These are phyloP conservation scores for Amblyjoppa proteus DNA, from an alignment of 2,888 invertebrate species.

Conservation along the genomic window DNA sequence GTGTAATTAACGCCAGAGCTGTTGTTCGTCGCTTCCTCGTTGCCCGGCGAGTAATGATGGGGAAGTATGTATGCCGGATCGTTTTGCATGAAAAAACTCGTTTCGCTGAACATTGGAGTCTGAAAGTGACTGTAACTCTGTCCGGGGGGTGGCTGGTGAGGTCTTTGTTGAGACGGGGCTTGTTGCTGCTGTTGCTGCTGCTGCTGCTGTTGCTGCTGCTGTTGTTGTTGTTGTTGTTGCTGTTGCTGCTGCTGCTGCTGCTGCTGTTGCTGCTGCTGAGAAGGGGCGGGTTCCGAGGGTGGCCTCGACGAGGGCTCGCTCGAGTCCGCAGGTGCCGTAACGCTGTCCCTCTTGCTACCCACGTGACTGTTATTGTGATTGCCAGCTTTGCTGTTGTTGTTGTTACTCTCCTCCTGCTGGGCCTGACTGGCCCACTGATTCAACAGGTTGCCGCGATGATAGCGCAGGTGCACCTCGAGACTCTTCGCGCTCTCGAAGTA, in stretches of 20 bases:
- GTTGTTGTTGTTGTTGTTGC: conserved; percentile 84
- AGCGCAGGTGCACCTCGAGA: conserved; percentile 92
- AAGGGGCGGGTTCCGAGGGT: conserved; percentile 86
- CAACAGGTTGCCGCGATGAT: conserved; percentile 92
- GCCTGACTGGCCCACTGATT: conserved; percentile 90
- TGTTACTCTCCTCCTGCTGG: conserved; percentile 88
- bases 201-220: conserved; percentile 84
- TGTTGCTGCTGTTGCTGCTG: conserved; percentile 74
- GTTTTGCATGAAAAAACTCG: conserved; percentile 80
- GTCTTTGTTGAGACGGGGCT: conserved; percentile 70
- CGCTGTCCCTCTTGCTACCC: conserved; percentile 85
- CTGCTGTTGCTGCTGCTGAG: conserved; percentile 86
- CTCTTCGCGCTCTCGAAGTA: conserved; percentile 92
- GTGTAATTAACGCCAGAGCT: conserved; percentile 81
- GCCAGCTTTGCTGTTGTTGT: conserved; percentile 87
- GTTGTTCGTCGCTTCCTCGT: conserved; percentile 86
- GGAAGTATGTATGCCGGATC: conserved; percentile 82
- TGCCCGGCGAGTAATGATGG: conserved; percentile 85
- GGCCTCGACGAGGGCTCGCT: conserved; percentile 88
- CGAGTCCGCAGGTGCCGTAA: conserved; percentile 90
- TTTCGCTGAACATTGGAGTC: conserved; percentile 78
- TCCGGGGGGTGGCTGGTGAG: conserved; percentile 68
- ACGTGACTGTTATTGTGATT: conserved; percentile 88
- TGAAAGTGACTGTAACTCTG: conserved; percentile 76
- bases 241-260: conserved; percentile 82